Conservation (phyloP, 1,140 invertebrate genomes). For the Euura lappo region DNA sequence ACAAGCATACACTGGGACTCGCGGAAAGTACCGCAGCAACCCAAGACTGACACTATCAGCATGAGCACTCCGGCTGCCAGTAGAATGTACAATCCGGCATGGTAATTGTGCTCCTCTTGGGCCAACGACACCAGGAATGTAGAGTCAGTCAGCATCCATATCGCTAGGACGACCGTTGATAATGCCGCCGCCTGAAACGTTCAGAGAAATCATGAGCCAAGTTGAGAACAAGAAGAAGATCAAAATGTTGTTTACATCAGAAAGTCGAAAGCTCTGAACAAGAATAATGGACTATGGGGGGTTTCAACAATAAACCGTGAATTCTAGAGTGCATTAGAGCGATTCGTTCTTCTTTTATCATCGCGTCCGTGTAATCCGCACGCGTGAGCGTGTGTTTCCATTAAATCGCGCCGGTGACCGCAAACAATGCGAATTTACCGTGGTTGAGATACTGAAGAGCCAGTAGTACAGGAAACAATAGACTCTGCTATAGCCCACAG, state of each 20-base stretch:
- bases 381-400: too few relatives aligned
- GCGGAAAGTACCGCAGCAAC: constrained; percentile 87
- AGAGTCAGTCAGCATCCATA: constrained; percentile 81
- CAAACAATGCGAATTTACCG: too few relatives aligned
- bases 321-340: too few relatives aligned
- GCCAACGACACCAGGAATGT: constrained; percentile 75
- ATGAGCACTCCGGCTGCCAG: constrained; percentile 81
- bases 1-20: constrained; percentile 89
- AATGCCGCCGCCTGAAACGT: constrained; percentile 75
- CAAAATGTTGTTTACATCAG: neutral
- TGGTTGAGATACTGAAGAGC: too few relatives aligned
- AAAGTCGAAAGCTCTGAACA: neutral
- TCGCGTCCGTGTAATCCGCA: too few relatives aligned
- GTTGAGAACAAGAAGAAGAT: neutral
- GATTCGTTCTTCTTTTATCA: too few relatives aligned
- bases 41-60: constrained; percentile 85
- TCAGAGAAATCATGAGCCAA: constrained; percentile 25
- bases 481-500: neutral
- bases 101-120: constrained; percentile 72
- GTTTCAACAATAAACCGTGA: too few relatives aligned
- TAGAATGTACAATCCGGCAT: constrained; percentile 76
- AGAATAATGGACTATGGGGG: too few relatives aligned
- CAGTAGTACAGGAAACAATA: too few relatives aligned
- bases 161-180: constrained; percentile 67
- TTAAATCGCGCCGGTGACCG: too few relatives aligned